Conservation (phyloP, 2,797 vertebrate species). For the Sebastes itinus region DNA sequence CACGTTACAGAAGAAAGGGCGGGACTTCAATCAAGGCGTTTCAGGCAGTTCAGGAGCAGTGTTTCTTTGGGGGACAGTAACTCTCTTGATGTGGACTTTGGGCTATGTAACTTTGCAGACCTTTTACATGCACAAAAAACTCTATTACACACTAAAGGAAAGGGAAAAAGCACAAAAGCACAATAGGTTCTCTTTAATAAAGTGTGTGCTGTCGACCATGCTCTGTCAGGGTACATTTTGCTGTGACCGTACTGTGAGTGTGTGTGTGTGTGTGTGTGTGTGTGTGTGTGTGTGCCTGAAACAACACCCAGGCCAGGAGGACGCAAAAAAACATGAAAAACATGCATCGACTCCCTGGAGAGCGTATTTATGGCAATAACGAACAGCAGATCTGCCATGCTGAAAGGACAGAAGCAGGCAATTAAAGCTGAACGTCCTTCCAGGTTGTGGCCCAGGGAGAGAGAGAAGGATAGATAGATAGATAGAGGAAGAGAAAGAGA, state of each 20-base stretch:
- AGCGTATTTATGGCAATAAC: constrained; percentile 61
- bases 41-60: too few relatives aligned
- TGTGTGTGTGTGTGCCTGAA: background rate
- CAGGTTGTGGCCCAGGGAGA: constrained; percentile 51
- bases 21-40: too few relatives aligned
- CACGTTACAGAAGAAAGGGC: too few relatives aligned
- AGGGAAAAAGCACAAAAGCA: too few relatives aligned
- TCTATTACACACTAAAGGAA: too few relatives aligned
- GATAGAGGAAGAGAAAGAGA: background rate
- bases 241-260: background rate
- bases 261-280: too few relatives aligned
- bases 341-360: constrained; percentile 47
- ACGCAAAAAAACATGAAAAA: background rate
- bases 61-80: too few relatives aligned
- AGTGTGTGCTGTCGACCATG: background rate
- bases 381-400: constrained; percentile 70
- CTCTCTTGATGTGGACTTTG: too few relatives aligned
- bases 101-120: too few relatives aligned
- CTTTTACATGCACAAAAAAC: too few relatives aligned
- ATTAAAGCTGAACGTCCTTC: constrained; percentile 68
- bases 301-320: background rate
- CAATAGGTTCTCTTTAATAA: background rate
- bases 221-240: background rate
- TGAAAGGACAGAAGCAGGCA: constrained; percentile 74
- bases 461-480: background rate